A percentile compares a stretch with the other conserved stretches of the same genome.
phyloP scores from a whole-genome alignment of 2,888 invertebrate genomes.

The Alsophila aescularia region DNA sequence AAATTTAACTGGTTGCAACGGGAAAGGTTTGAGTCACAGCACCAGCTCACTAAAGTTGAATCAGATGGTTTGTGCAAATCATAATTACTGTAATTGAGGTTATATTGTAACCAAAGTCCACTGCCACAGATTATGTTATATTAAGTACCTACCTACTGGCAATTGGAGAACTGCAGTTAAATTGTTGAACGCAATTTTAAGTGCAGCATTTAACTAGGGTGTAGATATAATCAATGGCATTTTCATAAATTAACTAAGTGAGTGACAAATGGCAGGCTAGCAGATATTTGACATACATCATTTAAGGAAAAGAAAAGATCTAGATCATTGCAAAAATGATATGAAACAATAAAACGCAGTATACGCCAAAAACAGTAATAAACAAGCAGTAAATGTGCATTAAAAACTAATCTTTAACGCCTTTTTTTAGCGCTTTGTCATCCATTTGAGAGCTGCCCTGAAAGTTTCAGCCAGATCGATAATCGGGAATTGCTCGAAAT shows the following conservation, averaged over 20 bases:
- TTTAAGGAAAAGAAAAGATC: no score
- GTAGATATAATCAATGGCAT: conserved; percentile 14
- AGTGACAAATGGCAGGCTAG: neutral
- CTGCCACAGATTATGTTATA: conserved; percentile 4
- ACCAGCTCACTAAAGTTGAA: neutral
- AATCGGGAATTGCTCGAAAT: no score
- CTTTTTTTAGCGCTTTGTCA: no score
- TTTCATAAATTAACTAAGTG: conserved; percentile 13
- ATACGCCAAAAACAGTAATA: no score
- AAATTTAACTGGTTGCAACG: no score
- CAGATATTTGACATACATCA: conserved; percentile 7
- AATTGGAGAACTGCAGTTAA: conserved; percentile 25
- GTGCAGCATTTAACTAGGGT: conserved; percentile 11
- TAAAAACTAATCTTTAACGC: no score
- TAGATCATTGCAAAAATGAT: no score
- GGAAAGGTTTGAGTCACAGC: no score
- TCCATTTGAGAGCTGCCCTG: no score
- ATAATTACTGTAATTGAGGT: conserved; percentile 8
- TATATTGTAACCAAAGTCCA: conserved; percentile 15
- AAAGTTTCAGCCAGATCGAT: no score
- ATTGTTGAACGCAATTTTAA: conserved; percentile 15
- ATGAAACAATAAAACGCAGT: no score
- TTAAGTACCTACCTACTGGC: conserved; percentile 1
- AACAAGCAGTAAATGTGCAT: no score
- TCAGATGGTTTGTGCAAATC: neutral